phyloP scores from a whole-genome alignment of 1,140 invertebrate species.

The Diploscapter pachys region DNA sequence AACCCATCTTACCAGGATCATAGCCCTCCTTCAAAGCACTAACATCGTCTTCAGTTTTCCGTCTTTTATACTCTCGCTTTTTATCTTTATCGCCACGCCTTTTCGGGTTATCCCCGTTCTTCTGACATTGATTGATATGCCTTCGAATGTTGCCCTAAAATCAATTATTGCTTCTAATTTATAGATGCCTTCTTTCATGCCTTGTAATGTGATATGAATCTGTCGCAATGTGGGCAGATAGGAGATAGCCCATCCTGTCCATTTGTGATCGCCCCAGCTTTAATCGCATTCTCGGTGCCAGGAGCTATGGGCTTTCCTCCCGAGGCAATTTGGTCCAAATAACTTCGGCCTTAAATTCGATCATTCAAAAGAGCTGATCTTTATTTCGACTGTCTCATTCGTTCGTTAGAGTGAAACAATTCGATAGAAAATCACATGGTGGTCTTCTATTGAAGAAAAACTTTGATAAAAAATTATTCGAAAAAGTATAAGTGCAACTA shows the following conservation, averaged over 20 bases:
- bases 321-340: slow-evolving; percentile 39
- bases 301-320: slow-evolving; percentile 29
- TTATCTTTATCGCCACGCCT: slow-evolving; percentile 7
- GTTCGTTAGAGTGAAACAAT: no score
- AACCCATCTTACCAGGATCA: slow-evolving; percentile 7
- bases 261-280: slow-evolving; percentile 21
- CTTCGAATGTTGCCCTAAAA: slow-evolving; percentile 49
- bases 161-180: neutral
- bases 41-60: neutral
- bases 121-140: slow-evolving; percentile 44
- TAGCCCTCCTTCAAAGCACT: slow-evolving; percentile 9
- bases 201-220: slow-evolving; percentile 51
- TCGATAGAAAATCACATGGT: no score
- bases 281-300: slow-evolving; percentile 28
- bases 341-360: slow-evolving; percentile 34
- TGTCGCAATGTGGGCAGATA: slow-evolving; percentile 48
- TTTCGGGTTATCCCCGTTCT: slow-evolving; percentile 25
- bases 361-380: neutral
- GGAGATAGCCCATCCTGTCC: slow-evolving; percentile 37
- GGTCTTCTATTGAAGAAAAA: no score
- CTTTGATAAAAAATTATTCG: no score
- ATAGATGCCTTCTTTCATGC: slow-evolving; percentile 16
- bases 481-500: no score
- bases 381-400: no score
- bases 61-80: slow-evolving; percentile 15